Conservation (phyloP, 2,113 vertebrate genomes). For the Oreochromis spilurus region DNA sequence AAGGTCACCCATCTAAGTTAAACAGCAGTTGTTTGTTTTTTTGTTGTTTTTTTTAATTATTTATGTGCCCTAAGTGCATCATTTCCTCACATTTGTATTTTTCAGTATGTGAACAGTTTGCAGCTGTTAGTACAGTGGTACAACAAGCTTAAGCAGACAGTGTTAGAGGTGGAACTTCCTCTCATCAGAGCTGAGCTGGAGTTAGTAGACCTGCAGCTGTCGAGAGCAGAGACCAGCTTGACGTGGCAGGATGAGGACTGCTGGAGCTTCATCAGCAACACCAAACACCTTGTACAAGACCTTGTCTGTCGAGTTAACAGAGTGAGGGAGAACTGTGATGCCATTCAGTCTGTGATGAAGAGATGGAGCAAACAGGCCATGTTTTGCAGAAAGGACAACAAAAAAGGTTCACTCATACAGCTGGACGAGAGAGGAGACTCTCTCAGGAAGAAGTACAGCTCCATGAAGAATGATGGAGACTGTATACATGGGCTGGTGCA, state of each 20-base stretch:
- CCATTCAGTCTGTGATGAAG: slow-evolving; percentile 70
- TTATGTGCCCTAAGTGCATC: background rate
- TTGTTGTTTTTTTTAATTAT: background rate
- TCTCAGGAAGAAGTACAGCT: slow-evolving; percentile 67
- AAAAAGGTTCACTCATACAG: slow-evolving; percentile 65
- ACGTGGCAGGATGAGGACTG: slow-evolving; percentile 71
- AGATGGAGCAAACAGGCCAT: slow-evolving; percentile 69
- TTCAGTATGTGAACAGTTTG: slow-evolving; percentile 72
- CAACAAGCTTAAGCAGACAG: slow-evolving; percentile 74
- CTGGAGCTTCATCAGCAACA: slow-evolving; percentile 68
- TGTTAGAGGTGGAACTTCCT: slow-evolving; percentile 76
- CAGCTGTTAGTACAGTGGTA: slow-evolving; percentile 75
- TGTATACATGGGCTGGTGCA: slow-evolving; percentile 73
- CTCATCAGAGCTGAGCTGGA: slow-evolving; percentile 70
- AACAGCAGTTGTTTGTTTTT: background rate
- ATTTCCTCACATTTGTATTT: background rate
- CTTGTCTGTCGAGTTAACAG: slow-evolving; percentile 65
- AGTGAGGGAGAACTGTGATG: slow-evolving; percentile 69
- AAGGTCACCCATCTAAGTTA: background rate
- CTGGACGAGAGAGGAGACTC: slow-evolving; percentile 72
- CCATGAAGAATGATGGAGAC: slow-evolving; percentile 69
- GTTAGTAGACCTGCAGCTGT: slow-evolving; percentile 64
- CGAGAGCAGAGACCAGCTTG: slow-evolving; percentile 53
- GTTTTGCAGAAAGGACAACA: slow-evolving; percentile 75
- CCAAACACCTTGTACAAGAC: slow-evolving; percentile 56